Percentiles rank a stretch among this genome's conserved stretches.
These are phyloP conservation scores for roundworm (Caenorhabditis elegans) DNA, from an alignment of 1,140 invertebrate genomes.

Conservation along the genomic window WBcel235 BX284602.5:4624501-4625000, in stretches of 20 bases:
- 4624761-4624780: slow-evolving; percentile 57
- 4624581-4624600: slow-evolving; percentile 24
- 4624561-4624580: neutral
- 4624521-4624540: neutral
- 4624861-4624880: slow-evolving; percentile 7
- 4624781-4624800: slow-evolving; percentile 62
- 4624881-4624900: neutral
- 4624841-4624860: slow-evolving; percentile 44
- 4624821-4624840: slow-evolving; percentile 63
- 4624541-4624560: neutral
- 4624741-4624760: slow-evolving; percentile 51
- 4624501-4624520: neutral
- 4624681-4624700: neutral
- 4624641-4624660: neutral
- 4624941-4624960: neutral
- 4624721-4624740: neutral
- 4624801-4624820: slow-evolving; percentile 65
- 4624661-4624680: neutral
- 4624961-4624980: slow-evolving; percentile 40
- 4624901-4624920: neutral
- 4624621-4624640: neutral
- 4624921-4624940: neutral
- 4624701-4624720: neutral
- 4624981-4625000: slow-evolving; percentile 38
- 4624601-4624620: slow-evolving; percentile 19